Evolutionary conservation across 2,888 invertebrate genomes (phyloP).

Genomic region (Aspidiotus destructor): DNA sequence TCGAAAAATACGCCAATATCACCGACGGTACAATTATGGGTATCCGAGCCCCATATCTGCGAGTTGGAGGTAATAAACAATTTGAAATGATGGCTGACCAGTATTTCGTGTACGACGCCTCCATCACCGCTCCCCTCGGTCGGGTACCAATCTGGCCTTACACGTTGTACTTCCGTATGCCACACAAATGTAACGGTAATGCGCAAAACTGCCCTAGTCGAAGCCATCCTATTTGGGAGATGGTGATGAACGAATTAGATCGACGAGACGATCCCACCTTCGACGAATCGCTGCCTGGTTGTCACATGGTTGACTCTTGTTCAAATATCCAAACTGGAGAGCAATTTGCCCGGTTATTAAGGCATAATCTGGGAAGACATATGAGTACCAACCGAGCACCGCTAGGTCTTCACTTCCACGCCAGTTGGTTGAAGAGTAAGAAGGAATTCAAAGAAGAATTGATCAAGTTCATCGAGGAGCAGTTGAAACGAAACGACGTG

Average conservation of each 20-base stretch:
- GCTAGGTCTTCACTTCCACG: constrained; percentile 84
- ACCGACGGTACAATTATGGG: constrained; percentile 85
- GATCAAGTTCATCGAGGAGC: constrained; percentile 86
- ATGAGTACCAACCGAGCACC: constrained; percentile 89
- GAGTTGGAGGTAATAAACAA: constrained; percentile 88
- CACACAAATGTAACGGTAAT: constrained; percentile 89
- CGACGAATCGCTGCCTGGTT: constrained; percentile 86
- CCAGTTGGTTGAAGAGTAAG: constrained; percentile 89
- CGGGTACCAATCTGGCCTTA: constrained; percentile 95
- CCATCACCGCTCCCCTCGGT: constrained; percentile 79
- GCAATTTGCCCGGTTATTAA: constrained; percentile 76
- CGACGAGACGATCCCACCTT: constrained; percentile 87
- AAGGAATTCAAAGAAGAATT: constrained; percentile 85
- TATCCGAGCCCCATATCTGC: constrained; percentile 74
- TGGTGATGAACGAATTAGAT: constrained; percentile 91
- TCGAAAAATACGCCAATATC: constrained; percentile 82
- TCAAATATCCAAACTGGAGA: constrained; percentile 85
- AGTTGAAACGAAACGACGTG: constrained; percentile 77
- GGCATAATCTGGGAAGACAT: constrained; percentile 91
- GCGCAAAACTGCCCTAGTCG: constrained; percentile 81
- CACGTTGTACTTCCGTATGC: constrained; percentile 92
- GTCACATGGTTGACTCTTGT: constrained; percentile 90
- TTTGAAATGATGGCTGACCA: constrained; percentile 96
- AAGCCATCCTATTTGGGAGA: constrained; percentile 90
- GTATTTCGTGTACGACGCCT: constrained; percentile 88